Evolutionary conservation across 2,888 invertebrate species (phyloP).

Genomic region (Trachelus tabidus): DNA sequence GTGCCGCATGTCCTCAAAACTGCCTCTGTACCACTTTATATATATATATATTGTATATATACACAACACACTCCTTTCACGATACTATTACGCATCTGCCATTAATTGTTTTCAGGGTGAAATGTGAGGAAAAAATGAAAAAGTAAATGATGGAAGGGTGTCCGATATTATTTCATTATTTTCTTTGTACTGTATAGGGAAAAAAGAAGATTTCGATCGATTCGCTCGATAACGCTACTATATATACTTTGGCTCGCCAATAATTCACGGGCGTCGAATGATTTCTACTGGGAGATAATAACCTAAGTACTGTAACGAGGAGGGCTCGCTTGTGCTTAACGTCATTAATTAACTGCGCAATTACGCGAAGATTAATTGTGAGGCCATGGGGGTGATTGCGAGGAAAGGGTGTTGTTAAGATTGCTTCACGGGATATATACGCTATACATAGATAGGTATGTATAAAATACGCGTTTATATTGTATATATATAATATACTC

Average conservation of each 20-base stretch:
- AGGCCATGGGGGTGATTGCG: constrained; percentile 29
- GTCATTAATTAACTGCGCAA: constrained; percentile 53
- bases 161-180: not conserved
- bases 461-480: too few species aligned
- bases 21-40: too few species aligned
- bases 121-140: not conserved
- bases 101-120: not conserved
- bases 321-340: constrained; percentile 34
- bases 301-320: constrained; percentile 41
- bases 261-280: constrained; percentile 44
- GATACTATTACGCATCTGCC: not conserved
- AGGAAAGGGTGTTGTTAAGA: constrained; percentile 6
- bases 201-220: not conserved
- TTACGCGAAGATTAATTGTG: constrained; percentile 52
- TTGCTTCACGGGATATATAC: not conserved
- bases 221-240: not conserved
- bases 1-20: too few species aligned
- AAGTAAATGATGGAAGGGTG: not conserved
- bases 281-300: constrained; percentile 48
- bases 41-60: too few species aligned
- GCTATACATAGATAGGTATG: not conserved
- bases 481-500: too few species aligned
- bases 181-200: not conserved
- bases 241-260: constrained; percentile 11
- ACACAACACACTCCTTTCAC: too few species aligned